Evolutionary conservation across 2,797 vertebrate genomes (phyloP).

Genomic region (Rachycentron canadum): DNA sequence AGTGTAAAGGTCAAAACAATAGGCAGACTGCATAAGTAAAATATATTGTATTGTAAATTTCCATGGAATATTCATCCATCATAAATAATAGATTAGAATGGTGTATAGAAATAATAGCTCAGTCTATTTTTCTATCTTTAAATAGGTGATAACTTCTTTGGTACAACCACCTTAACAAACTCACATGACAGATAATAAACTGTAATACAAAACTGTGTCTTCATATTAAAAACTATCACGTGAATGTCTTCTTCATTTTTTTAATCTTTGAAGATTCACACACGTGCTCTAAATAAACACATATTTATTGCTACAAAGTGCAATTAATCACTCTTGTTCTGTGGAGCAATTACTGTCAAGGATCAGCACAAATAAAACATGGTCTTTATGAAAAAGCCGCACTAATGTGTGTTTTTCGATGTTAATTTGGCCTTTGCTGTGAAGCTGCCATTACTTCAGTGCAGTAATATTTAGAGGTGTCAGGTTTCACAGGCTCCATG

Average conservation of each 20-base stretch:
- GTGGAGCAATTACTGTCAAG: constrained; percentile 36
- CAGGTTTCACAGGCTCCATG: constrained; percentile 33
- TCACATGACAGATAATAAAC: constrained; percentile 18
- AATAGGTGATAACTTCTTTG: constrained; percentile 15
- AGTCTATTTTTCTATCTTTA: not conserved
- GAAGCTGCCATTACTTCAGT: constrained; percentile 1
- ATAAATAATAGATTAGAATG: constrained; percentile 46
- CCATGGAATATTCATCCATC: constrained; percentile 38
- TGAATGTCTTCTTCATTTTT: constrained; percentile 25
- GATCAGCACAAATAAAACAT: not conserved
- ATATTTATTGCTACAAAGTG: constrained; percentile 32
- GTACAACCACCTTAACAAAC: not conserved
- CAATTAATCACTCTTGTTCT: constrained; percentile 46
- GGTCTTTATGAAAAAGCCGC: constrained; percentile 24
- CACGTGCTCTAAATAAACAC: constrained; percentile 41
- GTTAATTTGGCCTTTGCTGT: constrained; percentile 34
- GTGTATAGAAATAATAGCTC: constrained; percentile 14
- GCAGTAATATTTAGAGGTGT: constrained; percentile 48
- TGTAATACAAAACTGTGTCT: constrained; percentile 10
- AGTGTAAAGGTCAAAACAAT: constrained; percentile 26
- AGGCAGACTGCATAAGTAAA: constrained; percentile 2
- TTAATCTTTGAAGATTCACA: constrained; percentile 19
- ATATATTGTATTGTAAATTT: constrained; percentile 24
- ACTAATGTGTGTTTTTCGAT: constrained; percentile 15
- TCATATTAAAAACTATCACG: constrained; percentile 36